Evolutionary conservation across 2,888 invertebrate species (phyloP), one percentile per base, ranked within the genome.

Genomic region (Ophioninae sp.): DNA sequence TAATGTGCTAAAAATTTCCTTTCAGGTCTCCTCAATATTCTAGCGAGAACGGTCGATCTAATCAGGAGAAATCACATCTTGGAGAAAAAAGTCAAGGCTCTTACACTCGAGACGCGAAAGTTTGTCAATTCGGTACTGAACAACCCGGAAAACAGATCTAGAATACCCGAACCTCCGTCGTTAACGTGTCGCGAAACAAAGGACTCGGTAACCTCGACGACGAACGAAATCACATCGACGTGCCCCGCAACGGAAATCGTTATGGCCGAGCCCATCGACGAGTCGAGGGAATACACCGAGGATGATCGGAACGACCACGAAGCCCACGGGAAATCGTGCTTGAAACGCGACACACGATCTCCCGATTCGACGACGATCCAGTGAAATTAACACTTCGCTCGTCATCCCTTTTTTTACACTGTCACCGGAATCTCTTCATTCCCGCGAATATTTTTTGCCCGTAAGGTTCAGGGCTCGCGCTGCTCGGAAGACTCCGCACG

Each of bases 51-150:
- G 6, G 86, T 91, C 74, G 88, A 88, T 20, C 85, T 91, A 13
- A 86, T 90, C 7, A 87, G 88, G 37, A 87, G 91, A 17, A 91
- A 91, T 78, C 87, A 89, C 62, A 86, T 91, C 39, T 87, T 91
- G 20, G 91, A 91, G 70, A 87, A 88, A 67, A 87, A 87, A n/a
- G 87, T 91, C 5, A 87, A 91, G 41, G 90, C 91, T 0, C 76
- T 91, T 57, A 88, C 87, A 21, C 85, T 85, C 13, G 91, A 91
- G 76, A 91, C 90, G 0, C 88, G 87, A 20, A 88, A 87, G 23
- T 90, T 90, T 56, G 86, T 91, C 37, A 82, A 87, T 41, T 89
- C 91, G 10, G 87, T 89, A n/a, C 75, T 89, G 62, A 88, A 83
- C 20, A 90, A 91, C 86, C 87, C 89, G 6, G 87, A 88, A 20